Evolutionary conservation across 1,140 invertebrate species (phyloP), one percentile per base, ranked within the genome.

Genomic region (Zophobas morio): DNA sequence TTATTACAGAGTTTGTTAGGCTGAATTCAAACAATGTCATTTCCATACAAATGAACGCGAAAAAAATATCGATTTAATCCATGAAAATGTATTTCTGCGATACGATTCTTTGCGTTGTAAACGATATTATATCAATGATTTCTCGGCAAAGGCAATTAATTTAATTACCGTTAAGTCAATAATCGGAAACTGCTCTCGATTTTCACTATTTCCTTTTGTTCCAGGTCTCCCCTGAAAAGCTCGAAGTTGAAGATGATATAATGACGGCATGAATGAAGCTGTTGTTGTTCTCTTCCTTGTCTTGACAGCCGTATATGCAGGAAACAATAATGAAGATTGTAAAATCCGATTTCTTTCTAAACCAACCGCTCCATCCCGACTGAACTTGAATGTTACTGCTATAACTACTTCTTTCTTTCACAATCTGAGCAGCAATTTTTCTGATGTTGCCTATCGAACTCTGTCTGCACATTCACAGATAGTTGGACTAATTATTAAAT

Each of bases 241-340:
- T 36, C 35, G 54, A 35, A 60, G 42, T 47, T 40, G 40, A 39
- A 20, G 66, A 56, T 47, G 66, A 76, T 75, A 66, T 79, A 77
- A 84, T 82, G 82, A 80, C 83, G 83, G 82, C 75, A 84, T 84
- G 83, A 83, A 79, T 73, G 71, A 77, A 77, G 60, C 56, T 51
- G 47, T 82, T 73, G 37, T 79, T 73, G 37, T 79, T 56, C 54
- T 82, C 51, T 77, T 83, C 35, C 74, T 82, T 40, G 75, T 84
- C 35, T 51, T 81, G 49, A 54, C 76, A 36, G 39, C 75, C 20
- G 57, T 79, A 39, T 35, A 57, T 60, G 70, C 70, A 40, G 39
- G 40, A 40, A 57, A 66, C 51, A 47, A 79, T 6, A 46, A 81
- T 81, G 81, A 79, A 33, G 35, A 74, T 53, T 84, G 83, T 70